A percentile compares a stretch with the other conserved stretches of the same genome.
phyloP scores from a whole-genome alignment of 2,797 vertebrate genomes.

The Rhinophrynus dorsalis region DNA sequence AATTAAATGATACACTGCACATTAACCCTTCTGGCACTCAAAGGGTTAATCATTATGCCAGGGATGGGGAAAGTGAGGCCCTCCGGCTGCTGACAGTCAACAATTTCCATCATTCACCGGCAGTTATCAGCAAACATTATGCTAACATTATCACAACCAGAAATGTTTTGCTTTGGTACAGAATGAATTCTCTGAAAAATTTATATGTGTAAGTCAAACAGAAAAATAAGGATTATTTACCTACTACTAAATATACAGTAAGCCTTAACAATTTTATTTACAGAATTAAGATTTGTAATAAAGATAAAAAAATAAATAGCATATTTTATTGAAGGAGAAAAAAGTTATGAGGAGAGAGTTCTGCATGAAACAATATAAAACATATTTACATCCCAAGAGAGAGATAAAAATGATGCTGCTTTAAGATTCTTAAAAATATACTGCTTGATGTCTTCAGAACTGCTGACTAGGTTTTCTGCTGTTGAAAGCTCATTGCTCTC shows the following conservation, averaged over 20 bases:
- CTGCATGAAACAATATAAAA: constrained; percentile 10
- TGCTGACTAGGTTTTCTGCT: constrained; percentile 29
- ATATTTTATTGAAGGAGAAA: constrained; percentile 15
- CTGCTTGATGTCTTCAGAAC: constrained; percentile 30
- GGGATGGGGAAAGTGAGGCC: no score
- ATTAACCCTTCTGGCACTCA: no score
- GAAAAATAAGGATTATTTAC: no score
- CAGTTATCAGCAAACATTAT: no score
- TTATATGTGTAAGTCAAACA: no score
- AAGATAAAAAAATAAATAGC: neutral
- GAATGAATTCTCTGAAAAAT: no score
- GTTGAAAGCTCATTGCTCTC: constrained; percentile 37
- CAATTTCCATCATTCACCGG: no score
- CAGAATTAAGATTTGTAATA: constrained; percentile 7
- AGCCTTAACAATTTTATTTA: neutral
- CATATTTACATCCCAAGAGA: constrained; percentile 21
- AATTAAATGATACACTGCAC: no score
- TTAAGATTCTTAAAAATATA: constrained; percentile 37
- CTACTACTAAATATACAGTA: neutral
- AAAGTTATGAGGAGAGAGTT: neutral
- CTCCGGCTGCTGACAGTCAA: no score
- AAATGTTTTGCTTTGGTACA: no score
- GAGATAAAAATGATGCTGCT: constrained; percentile 29
- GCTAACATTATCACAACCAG: no score
- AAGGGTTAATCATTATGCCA: no score